Evolutionary conservation across 2,797 vertebrate genomes (phyloP).

Genomic region (Distichodus sexfasciatus): DNA sequence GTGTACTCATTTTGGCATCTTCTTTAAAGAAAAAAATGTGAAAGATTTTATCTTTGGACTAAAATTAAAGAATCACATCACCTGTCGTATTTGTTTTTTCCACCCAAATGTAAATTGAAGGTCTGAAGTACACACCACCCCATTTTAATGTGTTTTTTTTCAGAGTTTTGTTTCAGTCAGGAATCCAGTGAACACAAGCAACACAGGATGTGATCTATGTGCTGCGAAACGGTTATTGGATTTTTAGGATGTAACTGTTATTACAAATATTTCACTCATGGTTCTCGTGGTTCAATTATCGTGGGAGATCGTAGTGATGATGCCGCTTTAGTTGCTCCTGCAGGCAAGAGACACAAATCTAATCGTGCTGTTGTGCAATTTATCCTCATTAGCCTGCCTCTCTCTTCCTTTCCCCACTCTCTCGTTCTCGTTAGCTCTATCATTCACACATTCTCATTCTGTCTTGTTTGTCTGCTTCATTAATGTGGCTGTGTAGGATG

Average conservation of each 20-base stretch:
- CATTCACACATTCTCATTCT: not conserved
- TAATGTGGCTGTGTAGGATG: slow-evolving; percentile 7
- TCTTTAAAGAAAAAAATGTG: too few relatives aligned
- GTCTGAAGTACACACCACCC: too few relatives aligned
- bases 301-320: not conserved
- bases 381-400: slow-evolving; percentile 24
- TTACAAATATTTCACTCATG: slow-evolving; percentile 2
- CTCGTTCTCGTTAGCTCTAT: not conserved
- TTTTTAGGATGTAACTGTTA: slow-evolving; percentile 3
- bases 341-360: slow-evolving; percentile 3
- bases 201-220: not conserved
- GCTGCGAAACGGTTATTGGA: not conserved
- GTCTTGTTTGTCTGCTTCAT: too few relatives aligned
- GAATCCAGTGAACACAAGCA: too few relatives aligned
- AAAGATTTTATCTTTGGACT: too few relatives aligned
- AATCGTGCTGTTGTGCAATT: slow-evolving; percentile 15
- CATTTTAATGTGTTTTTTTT: too few relatives aligned
- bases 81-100: too few relatives aligned
- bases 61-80: too few relatives aligned
- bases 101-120: too few relatives aligned
- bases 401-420: not conserved
- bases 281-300: not conserved
- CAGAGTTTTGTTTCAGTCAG: not conserved
- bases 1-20: too few relatives aligned
- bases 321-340: not conserved